phyloP scores from a whole-genome alignment of 2,113 vertebrate species.

The Chloebia gouldiae region DNA sequence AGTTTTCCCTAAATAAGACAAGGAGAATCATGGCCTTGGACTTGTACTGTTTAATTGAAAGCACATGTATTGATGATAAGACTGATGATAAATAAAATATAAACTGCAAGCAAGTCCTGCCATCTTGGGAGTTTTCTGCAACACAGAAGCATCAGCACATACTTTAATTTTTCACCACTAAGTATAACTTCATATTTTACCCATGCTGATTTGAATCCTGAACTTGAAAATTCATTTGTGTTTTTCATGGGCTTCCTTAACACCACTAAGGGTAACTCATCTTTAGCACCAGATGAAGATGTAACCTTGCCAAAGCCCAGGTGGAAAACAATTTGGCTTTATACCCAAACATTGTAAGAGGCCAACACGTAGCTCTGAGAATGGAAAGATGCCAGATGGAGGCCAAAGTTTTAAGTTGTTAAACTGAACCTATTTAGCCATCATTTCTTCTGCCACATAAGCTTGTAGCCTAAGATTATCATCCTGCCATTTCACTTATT shows the following conservation, averaged over 20 bases:
- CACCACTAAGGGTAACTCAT: background rate
- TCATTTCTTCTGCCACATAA: background rate
- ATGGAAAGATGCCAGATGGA: background rate
- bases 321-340: background rate
- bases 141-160: background rate
- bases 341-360: background rate
- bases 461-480: background rate
- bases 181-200: background rate
- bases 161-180: background rate
- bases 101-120: background rate
- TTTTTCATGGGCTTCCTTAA: background rate
- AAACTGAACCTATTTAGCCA: background rate
- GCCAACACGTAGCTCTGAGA: background rate
- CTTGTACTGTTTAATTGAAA: background rate
- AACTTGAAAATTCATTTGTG: background rate
- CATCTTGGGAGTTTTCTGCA: background rate
- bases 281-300: background rate
- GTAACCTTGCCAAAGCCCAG: background rate
- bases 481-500: background rate
- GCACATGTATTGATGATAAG: background rate
- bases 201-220: background rate
- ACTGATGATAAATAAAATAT: background rate
- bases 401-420: background rate
- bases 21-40: background rate
- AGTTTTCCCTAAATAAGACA: background rate